Evolutionary conservation across 2,888 invertebrate species (phyloP), one percentile per base, ranked within the genome.

Genomic region (Volucella inflata): DNA sequence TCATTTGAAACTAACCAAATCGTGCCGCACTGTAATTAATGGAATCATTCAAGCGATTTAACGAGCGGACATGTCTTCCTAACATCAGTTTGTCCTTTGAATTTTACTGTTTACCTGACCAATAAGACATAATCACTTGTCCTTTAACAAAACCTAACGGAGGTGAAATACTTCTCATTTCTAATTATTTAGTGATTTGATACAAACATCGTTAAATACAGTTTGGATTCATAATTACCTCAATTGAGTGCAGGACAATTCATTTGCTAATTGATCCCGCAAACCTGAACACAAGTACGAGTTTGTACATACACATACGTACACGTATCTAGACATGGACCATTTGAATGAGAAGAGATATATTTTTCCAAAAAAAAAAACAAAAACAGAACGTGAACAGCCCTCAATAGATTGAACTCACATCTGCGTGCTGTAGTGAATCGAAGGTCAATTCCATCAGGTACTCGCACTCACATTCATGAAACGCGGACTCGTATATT

Each of bases 41-140:
- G 42, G 62, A 71, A 70, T 64, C 78, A 65, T 51, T 72, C 65
- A 42, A 44, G 60, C 72, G 72, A 67, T 79, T 79, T 67, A 79
- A 79, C 64, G 70, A 64, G 40, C 48, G 16, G 8, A n/a, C 62
- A 16, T 48, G 70, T 68, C 62, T 70, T 62, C 53, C 12, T 55
- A 57, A 57, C 44, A 40, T 6, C 38, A 12, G 36, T 16, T 8
- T 36, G 9, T 38, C n/a, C 68, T 60, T 36, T 55, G 14, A 10
- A 10, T 57, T 44, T 42, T n/a, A 50, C 21, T 48, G 12, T 38
- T 46, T n/a, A 21, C 40, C 40, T 36, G 44, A 42, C 10, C 51
- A 50, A 53, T 53, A 10, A 40, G 40, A 40, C 30, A 53, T 64
- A 55, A 62, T 48, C 55, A 14, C 14, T 14, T 62, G 9, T 55